phyloP scores from a whole-genome alignment of 1,140 invertebrate species.

The Callitettix versicolor region DNA sequence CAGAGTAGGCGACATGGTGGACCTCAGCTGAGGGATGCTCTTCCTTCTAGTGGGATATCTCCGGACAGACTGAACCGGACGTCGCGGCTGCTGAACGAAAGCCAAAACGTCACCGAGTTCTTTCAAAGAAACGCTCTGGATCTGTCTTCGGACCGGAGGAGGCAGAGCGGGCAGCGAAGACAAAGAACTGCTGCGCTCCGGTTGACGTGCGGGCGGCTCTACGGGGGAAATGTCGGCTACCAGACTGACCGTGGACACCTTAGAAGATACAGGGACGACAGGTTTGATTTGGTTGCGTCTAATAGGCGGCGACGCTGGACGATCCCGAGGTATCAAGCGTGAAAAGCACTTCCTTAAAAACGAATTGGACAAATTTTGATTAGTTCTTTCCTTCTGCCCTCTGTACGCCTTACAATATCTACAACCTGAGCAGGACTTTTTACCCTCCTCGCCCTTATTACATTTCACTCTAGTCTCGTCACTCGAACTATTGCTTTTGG shows the following conservation, averaged over 20 bases:
- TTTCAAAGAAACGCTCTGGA: constrained; percentile 32
- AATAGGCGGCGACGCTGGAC: background rate
- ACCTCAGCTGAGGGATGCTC: constrained; percentile 37
- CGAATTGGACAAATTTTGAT: background rate
- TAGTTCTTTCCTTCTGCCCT: background rate
- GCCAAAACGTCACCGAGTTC: constrained; percentile 39
- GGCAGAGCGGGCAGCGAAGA: constrained; percentile 36
- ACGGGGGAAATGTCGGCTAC: constrained; percentile 2
- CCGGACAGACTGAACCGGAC: constrained; percentile 11
- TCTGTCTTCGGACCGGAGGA: constrained; percentile 36
- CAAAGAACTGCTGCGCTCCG: constrained; percentile 13
- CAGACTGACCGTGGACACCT: constrained; percentile 5
- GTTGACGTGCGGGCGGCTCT: constrained; percentile 23
- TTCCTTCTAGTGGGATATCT: constrained; percentile 31
- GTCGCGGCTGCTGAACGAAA: constrained; percentile 28
- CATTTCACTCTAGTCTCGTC: constrained; percentile 12
- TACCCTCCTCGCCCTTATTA: too few relatives aligned
- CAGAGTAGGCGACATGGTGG: constrained; percentile 41
- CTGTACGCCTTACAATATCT: constrained; percentile 16
- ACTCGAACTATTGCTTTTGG: background rate
- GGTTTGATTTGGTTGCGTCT: constrained; percentile 19
- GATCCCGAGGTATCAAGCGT: constrained; percentile 1
- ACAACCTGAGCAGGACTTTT: constrained; percentile 18
- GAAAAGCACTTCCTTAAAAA: constrained; percentile 1
- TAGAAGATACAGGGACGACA: constrained; percentile 5